Evolutionary conservation across 1,140 invertebrate species (phyloP).

Genomic region (Diabrotica virgifera): DNA sequence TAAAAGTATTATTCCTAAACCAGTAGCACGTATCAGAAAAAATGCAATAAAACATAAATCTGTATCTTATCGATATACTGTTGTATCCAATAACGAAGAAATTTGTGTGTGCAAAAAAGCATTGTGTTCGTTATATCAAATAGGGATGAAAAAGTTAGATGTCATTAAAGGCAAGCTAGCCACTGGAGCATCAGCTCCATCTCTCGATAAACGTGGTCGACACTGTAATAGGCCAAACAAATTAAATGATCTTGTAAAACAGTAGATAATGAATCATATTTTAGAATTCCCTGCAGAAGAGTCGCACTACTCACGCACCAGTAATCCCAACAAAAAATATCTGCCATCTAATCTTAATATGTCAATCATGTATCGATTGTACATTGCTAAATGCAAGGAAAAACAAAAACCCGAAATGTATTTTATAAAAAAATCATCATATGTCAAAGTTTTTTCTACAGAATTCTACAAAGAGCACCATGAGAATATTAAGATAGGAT

Average conservation of each 20-base stretch:
- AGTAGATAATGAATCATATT: slow-evolving; percentile 5
- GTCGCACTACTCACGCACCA: too few relatives aligned
- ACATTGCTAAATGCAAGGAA: slow-evolving; percentile 21
- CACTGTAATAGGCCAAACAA: slow-evolving; percentile 19
- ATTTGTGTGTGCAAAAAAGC: slow-evolving; percentile 10
- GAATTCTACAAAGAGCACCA: slow-evolving; percentile 31
- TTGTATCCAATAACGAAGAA: neutral
- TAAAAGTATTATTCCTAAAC: slow-evolving; percentile 4
- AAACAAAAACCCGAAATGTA: slow-evolving; percentile 16
- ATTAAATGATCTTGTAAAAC: slow-evolving; percentile 11
- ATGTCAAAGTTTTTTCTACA: slow-evolving; percentile 27
- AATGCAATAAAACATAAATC: neutral
- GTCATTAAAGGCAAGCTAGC: slow-evolving; percentile 1
- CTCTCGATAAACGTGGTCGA: slow-evolving; percentile 14
- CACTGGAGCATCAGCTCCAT: slow-evolving; percentile 10
- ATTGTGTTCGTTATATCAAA: slow-evolving; percentile 14
- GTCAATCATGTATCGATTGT: slow-evolving; percentile 21
- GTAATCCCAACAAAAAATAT: slow-evolving; percentile 23
- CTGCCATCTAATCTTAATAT: slow-evolving; percentile 19
- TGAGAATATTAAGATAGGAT: slow-evolving; percentile 21
- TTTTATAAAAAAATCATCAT: slow-evolving; percentile 21
- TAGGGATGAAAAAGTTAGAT: slow-evolving; percentile 16
- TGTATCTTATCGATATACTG: slow-evolving; percentile 3
- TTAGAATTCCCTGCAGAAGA: too few relatives aligned
- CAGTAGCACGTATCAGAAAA: neutral